Percentiles rank a stretch among this genome's conserved stretches.
Conservation (phyloP, 2,113 vertebrate genomes). For the Neolamprologus cancellatus region DNA sequence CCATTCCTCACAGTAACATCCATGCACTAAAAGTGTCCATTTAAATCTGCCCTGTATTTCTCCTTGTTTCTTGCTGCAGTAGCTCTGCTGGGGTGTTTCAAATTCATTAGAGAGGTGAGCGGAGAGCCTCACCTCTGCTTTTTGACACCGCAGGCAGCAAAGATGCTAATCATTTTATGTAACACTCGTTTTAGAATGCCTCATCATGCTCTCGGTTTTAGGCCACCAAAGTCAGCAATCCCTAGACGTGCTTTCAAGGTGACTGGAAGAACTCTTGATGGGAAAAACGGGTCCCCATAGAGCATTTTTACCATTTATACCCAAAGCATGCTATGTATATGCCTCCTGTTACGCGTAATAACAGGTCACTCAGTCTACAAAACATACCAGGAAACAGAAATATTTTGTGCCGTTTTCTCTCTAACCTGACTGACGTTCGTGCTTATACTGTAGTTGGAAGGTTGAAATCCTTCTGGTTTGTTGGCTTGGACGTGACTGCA, state of each 20-base stretch:
- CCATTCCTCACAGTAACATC: neutral
- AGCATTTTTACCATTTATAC: neutral
- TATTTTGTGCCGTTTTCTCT: neutral
- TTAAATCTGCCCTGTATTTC: constrained; percentile 11
- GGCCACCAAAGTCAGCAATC: neutral
- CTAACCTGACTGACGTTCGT: neutral
- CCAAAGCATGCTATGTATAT: neutral
- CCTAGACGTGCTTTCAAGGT: constrained; percentile 4
- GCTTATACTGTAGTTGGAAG: neutral
- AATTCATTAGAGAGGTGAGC: neutral
- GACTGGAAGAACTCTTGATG: neutral
- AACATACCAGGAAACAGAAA: neutral
- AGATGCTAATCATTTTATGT: constrained; percentile 12
- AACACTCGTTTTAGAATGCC: neutral
- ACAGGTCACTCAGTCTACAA: neutral
- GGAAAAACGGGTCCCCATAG: neutral
- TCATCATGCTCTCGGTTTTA: neutral
- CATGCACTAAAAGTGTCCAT: constrained; percentile 14
- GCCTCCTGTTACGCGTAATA: neutral
- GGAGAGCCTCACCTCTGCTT: neutral
- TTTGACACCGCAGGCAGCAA: neutral
- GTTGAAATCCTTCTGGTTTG: neutral
- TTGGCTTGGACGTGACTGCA: neutral
- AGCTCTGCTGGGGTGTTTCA: neutral
- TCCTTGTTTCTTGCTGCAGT: neutral